These are phyloP conservation scores for Agonopterix subpropinquella DNA, from an alignment of 2,888 invertebrate genomes.

Conservation along the genomic window DNA sequence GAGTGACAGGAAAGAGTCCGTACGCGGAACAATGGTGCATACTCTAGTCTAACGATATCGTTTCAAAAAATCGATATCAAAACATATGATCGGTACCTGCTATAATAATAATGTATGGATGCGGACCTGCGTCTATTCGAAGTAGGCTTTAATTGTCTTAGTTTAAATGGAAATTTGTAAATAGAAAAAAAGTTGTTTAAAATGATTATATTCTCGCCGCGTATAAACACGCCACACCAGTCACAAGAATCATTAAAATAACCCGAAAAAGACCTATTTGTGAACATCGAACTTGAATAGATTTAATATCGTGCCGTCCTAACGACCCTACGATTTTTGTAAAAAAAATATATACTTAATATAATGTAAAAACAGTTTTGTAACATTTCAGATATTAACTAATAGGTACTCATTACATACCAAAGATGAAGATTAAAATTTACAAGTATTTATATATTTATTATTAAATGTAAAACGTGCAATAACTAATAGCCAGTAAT, in stretches of 20 bases:
- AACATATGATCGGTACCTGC: slow-evolving; percentile 72
- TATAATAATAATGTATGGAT: slow-evolving; percentile 70
- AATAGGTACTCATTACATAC: slow-evolving; percentile 72
- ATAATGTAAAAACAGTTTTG: slow-evolving; percentile 70
- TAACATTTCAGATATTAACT: slow-evolving; percentile 71
- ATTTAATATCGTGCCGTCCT: slow-evolving; percentile 75
- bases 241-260: slow-evolving; percentile 24
- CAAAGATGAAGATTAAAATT: slow-evolving; percentile 70
- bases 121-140: slow-evolving; percentile 73
- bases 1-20: slow-evolving; percentile 30
- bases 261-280: slow-evolving; percentile 60
- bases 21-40: slow-evolving; percentile 67
- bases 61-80: slow-evolving; percentile 50
- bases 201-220: slow-evolving; percentile 45
- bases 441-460: slow-evolving; percentile 76
- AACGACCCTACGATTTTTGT: slow-evolving; percentile 75
- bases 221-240: slow-evolving; percentile 39
- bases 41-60: slow-evolving; percentile 58
- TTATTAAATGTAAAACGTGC: slow-evolving; percentile 75
- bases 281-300: slow-evolving; percentile 73
- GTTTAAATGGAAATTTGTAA: slow-evolving; percentile 73
- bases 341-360: slow-evolving; percentile 70
- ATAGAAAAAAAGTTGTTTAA: slow-evolving; percentile 53
- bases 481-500: slow-evolving; percentile 75
- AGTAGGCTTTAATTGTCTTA: slow-evolving; percentile 74